Base-by-base conservation (phyloP, 2,888 invertebrate genomes). In the Drosophila nr. perissopoda region DNA sequence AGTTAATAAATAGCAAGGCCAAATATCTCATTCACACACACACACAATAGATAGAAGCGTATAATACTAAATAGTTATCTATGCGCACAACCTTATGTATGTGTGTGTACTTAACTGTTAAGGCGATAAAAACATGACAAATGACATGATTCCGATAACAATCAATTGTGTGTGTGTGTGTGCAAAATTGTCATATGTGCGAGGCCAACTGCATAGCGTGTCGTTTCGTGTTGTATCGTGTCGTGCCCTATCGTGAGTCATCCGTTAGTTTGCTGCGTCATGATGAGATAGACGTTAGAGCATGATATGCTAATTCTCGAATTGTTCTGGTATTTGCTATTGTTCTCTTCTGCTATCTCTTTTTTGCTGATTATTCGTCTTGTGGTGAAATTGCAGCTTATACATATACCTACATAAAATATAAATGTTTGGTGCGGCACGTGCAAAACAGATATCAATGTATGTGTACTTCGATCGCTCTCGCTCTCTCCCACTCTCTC, bases 341-440 rank as follows among this genome's bases (percentile, higher is more conserved):
- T 36, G 7, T 60, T 34, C 18, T 13, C n/a, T 64, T 38, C 56
- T 52, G 57, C 67, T 79, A 52, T 85, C 57, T 70, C 51, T 36
- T 31, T 63, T 51, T 42, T 42, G 31, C 18, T 53, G 51, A 49
- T 57, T 57, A 49, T 34, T 27, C 70, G 66, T 64, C 53, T 54
- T 65, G 62, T 84, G 87, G 83, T 80, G 87, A 84, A 84, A 87
- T 84, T 69, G 62, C 62, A 59, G 31, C 31, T 56, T 45, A 25
- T 18, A 45, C 25, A 56, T 40, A 34, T 45, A 2, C n/a, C 3
- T n/a, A 27, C 13, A n/a, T 42, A 45, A 45, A 10, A 25, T 31
- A 10, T 61, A 4, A 3, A 58, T n/a, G 7, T 53, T 36, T 13
- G 29, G 61, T 4, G 33, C 48, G 36, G n/a, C 38, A 56, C 16